Percentiles rank a stretch among this genome's conserved stretches.
These are phyloP conservation scores for Heliconius erato DNA, from an alignment of 2,888 invertebrate species.

Conservation along the genomic window DNA sequence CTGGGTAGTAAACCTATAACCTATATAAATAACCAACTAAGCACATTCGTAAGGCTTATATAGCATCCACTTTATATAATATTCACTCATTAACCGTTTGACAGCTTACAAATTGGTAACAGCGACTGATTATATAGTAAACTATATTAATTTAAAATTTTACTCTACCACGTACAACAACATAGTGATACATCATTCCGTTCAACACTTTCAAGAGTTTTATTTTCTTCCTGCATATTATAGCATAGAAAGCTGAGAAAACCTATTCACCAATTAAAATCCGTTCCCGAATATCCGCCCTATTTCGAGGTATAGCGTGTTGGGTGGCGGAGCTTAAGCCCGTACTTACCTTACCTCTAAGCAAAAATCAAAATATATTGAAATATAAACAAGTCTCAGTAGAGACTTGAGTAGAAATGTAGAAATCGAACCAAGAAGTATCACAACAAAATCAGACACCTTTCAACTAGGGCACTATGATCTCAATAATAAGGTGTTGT, in stretches of 20 bases:
- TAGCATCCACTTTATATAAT: slow-evolving; percentile 9
- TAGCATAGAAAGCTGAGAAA: neutral
- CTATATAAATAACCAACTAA: neutral
- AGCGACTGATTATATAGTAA: neutral
- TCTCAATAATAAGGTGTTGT: neutral
- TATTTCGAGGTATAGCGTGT: neutral
- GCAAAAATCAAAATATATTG: too few relatives aligned
- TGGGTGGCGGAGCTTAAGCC: neutral
- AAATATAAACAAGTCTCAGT: too few relatives aligned
- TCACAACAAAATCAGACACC: neutral
- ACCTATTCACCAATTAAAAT: neutral
- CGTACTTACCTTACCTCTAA: neutral
- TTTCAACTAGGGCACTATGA: neutral
- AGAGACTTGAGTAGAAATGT: neutral
- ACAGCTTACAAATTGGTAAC: slow-evolving; percentile 15
- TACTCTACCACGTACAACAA: slow-evolving; percentile 1
- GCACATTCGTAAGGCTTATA: neutral
- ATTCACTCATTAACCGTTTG: slow-evolving; percentile 17
- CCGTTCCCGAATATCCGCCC: neutral
- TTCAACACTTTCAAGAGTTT: neutral
- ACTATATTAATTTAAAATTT: slow-evolving; percentile 11
- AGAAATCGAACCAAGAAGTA: neutral
- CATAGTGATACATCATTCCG: neutral
- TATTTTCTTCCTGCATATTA: neutral
- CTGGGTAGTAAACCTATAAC: neutral